A percentile compares a stretch with the other conserved stretches of the same genome.
phyloP scores from a whole-genome alignment of 2,888 invertebrate genomes.

The Cosmia trapezina region DNA sequence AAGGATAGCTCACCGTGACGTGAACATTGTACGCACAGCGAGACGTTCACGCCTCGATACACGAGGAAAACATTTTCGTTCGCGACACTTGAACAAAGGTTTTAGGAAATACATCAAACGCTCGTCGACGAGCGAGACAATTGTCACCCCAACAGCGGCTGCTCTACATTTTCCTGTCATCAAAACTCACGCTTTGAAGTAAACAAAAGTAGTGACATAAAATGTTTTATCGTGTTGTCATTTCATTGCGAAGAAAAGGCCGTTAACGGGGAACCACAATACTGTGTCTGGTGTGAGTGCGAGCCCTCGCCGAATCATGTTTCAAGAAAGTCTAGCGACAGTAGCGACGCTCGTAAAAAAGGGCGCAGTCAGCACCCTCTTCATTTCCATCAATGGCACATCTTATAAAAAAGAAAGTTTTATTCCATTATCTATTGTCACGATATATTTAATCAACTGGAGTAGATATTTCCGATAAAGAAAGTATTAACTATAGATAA shows the following conservation, averaged over 20 bases:
- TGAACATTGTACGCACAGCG: slow-evolving; percentile 36
- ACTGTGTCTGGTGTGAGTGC: slow-evolving; percentile 61
- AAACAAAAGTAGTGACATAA: slow-evolving; percentile 84
- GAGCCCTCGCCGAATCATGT: slow-evolving; percentile 78
- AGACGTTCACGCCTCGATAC: slow-evolving; percentile 42
- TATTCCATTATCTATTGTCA: slow-evolving; percentile 37
- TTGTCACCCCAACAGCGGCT: slow-evolving; percentile 67
- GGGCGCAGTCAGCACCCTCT: slow-evolving; percentile 76
- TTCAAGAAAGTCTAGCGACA: slow-evolving; percentile 81
- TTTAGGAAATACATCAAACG: slow-evolving; percentile 74
- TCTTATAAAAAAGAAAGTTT: slow-evolving; percentile 64
- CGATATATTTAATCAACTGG: slow-evolving; percentile 53
- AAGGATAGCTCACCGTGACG: slow-evolving; percentile 46
- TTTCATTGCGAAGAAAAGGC: slow-evolving; percentile 67
- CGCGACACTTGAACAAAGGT: slow-evolving; percentile 68
- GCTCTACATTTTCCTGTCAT: slow-evolving; percentile 73
- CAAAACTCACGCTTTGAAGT: slow-evolving; percentile 78
- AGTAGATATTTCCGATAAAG: slow-evolving; percentile 31
- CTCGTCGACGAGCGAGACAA: slow-evolving; percentile 68
- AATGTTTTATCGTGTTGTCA: slow-evolving; percentile 83
- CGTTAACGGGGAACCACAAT: slow-evolving; percentile 72
- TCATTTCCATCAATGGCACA: slow-evolving; percentile 73
- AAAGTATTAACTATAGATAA: slow-evolving; percentile 23
- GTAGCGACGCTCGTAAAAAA: slow-evolving; percentile 81
- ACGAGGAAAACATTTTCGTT: slow-evolving; percentile 62